Percentiles rank a stretch among this genome's conserved stretches.
These are phyloP conservation scores for Eledone cirrhosa DNA, from an alignment of 2,888 invertebrate genomes.

Conservation along the genomic window DNA sequence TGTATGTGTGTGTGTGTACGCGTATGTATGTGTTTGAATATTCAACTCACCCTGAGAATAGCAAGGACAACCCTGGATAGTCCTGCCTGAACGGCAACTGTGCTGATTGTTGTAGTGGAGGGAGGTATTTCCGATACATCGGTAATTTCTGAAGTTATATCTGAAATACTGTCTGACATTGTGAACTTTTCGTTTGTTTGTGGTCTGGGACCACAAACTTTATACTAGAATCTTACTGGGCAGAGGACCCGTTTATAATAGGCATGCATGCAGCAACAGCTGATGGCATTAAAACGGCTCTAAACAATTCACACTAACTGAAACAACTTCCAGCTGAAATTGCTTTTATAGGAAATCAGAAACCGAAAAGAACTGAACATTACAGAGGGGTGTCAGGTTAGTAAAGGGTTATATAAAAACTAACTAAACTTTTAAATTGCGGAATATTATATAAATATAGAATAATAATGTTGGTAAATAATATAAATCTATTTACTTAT, in stretches of 20 bases:
- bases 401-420: neutral
- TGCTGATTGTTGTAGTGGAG: constrained; percentile 81
- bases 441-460: too few species aligned
- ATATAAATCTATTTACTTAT: too few species aligned
- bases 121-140: constrained; percentile 58
- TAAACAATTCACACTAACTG: constrained; percentile 45
- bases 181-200: constrained; percentile 31
- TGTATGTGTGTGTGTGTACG: neutral
- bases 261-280: constrained; percentile 62
- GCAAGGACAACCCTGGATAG: constrained; percentile 87
- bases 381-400: neutral
- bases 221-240: constrained; percentile 28
- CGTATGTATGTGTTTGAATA: neutral
- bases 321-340: neutral
- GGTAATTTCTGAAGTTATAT: constrained; percentile 52
- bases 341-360: constrained; percentile 5
- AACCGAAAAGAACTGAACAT: neutral
- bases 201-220: constrained; percentile 1
- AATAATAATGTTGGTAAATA: too few species aligned
- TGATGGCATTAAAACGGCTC: constrained; percentile 54
- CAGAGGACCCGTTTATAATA: constrained; percentile 39
- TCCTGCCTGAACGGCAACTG: constrained; percentile 89
- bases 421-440: neutral
- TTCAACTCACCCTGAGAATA: constrained; percentile 80
- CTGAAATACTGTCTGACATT: constrained; percentile 54